Evolutionary conservation across 2,888 invertebrate genomes (phyloP), one percentile per base, ranked within the genome.

Genomic region (Chorisops tibialis): DNA sequence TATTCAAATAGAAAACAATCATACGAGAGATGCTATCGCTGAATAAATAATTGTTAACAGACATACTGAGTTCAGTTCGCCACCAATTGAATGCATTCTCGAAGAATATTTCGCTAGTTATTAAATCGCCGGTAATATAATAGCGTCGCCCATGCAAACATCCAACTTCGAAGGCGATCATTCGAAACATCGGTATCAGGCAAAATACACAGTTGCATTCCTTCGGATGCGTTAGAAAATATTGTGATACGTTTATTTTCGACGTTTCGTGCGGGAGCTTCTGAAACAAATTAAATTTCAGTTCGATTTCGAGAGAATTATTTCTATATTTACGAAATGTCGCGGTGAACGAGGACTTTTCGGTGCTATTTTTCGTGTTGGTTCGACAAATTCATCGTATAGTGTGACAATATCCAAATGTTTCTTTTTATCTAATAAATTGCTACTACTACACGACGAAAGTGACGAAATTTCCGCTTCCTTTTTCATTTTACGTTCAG

Each of bases 121-220:
- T 70, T 47, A 69, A 68, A 11, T 73, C 67, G 2, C 72, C 67
- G 19, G 69, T 70, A 1, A 78, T 67, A 9, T 71, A 76, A 45
- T 69, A 61, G 1, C 74, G 67, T 3, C 75, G 71, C 1, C 75
- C 75, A 66, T 71, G 70, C 0, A 75, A 66, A 24, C 72, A 72
- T 7, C 75, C 76, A 7, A 73, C 66, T 22, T 69, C 63, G 3
- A 75, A 74, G 14, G 67, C 70, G 12, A 70, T 66, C 70, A 73
- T 72, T 59, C 69, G 68, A 22, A 75, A 62, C 11, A 64, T 62
- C 37, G 54, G 30, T 51, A 65, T 65, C 30, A 63, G 50, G 39
- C 69, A 69, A 6, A 63, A 62, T 4, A 64, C 61, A 21, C 69
- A 69, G n/a, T 14, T 39, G 18, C 68, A 68, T 0, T 12, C 6